These are phyloP conservation scores for Poeciliopsis prolifica DNA, from an alignment of 2,113 vertebrate species.

Conservation along the genomic window DNA sequence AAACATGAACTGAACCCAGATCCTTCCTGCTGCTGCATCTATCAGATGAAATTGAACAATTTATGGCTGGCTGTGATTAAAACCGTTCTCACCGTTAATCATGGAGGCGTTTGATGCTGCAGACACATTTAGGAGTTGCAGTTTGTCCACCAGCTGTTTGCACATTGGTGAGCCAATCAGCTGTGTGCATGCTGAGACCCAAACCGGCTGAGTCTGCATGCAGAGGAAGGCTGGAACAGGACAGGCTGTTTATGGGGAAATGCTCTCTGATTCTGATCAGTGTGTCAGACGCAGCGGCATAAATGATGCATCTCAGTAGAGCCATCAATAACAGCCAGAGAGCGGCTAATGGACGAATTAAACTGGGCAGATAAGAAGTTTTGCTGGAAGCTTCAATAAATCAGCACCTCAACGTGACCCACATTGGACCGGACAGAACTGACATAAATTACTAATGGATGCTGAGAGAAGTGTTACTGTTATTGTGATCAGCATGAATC, in stretches of 20 bases:
- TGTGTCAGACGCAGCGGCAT: conserved; percentile 70
- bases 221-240: conserved; percentile 4
- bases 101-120: conserved; percentile 17
- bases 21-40: not conserved
- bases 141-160: conserved; percentile 47
- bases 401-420: conserved; percentile 74
- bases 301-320: conserved; percentile 77
- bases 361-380: conserved; percentile 80
- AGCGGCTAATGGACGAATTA: conserved; percentile 79
- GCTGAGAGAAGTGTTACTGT: conserved; percentile 52
- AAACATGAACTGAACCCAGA: not conserved
- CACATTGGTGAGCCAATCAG: conserved; percentile 24
- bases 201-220: conserved; percentile 22
- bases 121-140: conserved; percentile 32
- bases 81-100: conserved; percentile 31
- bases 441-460: conserved; percentile 71
- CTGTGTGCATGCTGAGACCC: conserved; percentile 7
- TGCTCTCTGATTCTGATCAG: conserved; percentile 62
- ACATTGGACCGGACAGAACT: conserved; percentile 69
- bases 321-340: conserved; percentile 79
- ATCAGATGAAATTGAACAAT: not conserved
- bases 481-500: conserved; percentile 50
- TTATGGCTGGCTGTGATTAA: conserved; percentile 12
- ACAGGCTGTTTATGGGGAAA: conserved; percentile 20
- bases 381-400: conserved; percentile 73